A percentile compares a stretch with the other conserved stretches of the same genome.
Evolutionary conservation across 2,888 invertebrate genomes (phyloP).

Genomic region (Phoronis australis): DNA sequence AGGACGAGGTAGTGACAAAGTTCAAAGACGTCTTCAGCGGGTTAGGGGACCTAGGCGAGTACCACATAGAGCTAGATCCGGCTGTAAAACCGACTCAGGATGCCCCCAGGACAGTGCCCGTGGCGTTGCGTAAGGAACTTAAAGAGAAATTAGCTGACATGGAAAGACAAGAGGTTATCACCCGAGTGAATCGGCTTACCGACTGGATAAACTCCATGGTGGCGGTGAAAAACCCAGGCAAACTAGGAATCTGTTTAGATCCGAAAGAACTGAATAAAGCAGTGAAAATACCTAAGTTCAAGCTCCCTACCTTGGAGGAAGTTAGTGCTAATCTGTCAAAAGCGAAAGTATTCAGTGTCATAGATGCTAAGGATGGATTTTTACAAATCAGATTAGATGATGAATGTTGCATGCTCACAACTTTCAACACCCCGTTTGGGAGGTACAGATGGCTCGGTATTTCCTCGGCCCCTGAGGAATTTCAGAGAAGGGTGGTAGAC

Average conservation of each 20-base stretch:
- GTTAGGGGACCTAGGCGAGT: not conserved
- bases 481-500: slow-evolving; percentile 1
- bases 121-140: not conserved
- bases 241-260: not conserved
- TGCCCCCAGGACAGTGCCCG: not conserved
- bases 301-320: slow-evolving; percentile 1
- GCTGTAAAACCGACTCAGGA: not conserved
- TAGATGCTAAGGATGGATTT: slow-evolving; percentile 1
- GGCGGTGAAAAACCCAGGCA: not conserved
- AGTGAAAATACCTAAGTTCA: not conserved
- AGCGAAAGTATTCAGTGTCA: not conserved
- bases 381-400: not conserved
- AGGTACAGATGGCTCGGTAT: not conserved
- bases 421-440: not conserved
- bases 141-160: not conserved
- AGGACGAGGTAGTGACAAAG: not conserved
- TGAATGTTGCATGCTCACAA: not conserved
- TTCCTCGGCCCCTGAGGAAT: not conserved
- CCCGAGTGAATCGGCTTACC: not conserved
- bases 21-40: not conserved
- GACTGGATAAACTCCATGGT: not conserved
- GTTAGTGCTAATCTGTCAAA: not conserved
- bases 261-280: not conserved
- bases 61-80: not conserved
- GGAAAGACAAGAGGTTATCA: not conserved